These are phyloP conservation scores for Pachydiplax longipennis DNA, from an alignment of 2,888 invertebrate species.

Conservation along the genomic window DNA sequence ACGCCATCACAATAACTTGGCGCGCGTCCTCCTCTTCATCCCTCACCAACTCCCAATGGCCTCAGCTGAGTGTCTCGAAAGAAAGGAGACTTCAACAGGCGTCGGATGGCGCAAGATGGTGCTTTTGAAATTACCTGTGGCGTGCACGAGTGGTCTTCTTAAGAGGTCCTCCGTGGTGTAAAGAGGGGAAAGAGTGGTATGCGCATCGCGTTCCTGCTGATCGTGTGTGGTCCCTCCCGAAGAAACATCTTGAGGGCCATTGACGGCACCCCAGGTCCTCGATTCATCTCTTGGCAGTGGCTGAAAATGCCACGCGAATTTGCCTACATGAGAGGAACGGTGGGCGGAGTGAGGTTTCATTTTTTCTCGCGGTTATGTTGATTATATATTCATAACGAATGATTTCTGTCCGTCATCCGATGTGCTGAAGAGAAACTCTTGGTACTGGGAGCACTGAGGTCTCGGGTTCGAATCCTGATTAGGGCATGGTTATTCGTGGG, in stretches of 20 bases:
- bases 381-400: too few species aligned
- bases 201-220: not conserved
- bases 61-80: not conserved
- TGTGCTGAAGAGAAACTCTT: too few species aligned
- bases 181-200: not conserved
- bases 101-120: not conserved
- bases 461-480: too few species aligned
- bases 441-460: too few species aligned
- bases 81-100: not conserved
- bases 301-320: too few species aligned
- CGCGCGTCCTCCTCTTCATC: not conserved
- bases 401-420: too few species aligned
- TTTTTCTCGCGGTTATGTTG: too few species aligned
- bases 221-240: not conserved
- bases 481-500: too few species aligned
- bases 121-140: not conserved
- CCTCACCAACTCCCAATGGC: not conserved
- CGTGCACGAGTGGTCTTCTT: not conserved
- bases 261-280: not conserved
- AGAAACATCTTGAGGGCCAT: not conserved
- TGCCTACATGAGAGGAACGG: too few species aligned
- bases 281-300: not conserved
- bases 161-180: not conserved
- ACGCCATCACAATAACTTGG: not conserved
- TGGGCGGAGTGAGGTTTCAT: too few species aligned